Evolutionary conservation across 2,888 invertebrate genomes (phyloP).

Genomic region (Parnassius smintheus): DNA sequence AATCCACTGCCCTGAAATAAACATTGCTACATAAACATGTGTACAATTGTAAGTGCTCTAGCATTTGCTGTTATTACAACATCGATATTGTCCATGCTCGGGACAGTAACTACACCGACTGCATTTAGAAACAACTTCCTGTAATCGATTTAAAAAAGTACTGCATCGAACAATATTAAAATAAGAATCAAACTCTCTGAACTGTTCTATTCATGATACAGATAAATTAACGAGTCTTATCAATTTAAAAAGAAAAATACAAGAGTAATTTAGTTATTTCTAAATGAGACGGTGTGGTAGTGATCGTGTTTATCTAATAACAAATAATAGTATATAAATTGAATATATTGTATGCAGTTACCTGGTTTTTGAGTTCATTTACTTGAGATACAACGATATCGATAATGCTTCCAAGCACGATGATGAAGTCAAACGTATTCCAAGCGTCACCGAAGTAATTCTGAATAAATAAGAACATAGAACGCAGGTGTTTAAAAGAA

Average conservation of each 20-base stretch:
- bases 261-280: constrained; percentile 30
- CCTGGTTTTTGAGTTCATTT: constrained; percentile 89
- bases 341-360: constrained; percentile 42
- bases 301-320: constrained; percentile 38
- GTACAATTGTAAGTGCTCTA: constrained; percentile 46
- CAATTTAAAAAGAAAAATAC: background rate
- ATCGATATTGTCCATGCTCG: constrained; percentile 69
- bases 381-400: constrained; percentile 98
- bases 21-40: constrained; percentile 39
- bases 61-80: constrained; percentile 67
- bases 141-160: too few relatives aligned
- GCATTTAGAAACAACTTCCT: constrained; percentile 41
- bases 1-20: constrained; percentile 76
- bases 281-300: constrained; percentile 37
- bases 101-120: constrained; percentile 65
- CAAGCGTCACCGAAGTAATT: constrained; percentile 99
- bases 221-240: background rate
- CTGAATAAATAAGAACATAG: constrained; percentile 66
- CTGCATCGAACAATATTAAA: background rate
- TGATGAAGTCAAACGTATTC: constrained; percentile 99
- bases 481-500: too few relatives aligned
- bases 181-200: background rate
- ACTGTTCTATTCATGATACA: too few relatives aligned
- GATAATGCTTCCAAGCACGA: constrained; percentile 97
- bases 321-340: background rate